Evolutionary conservation across 2,888 invertebrate genomes (phyloP), one percentile per base, ranked within the genome.

Genomic region (Tridacna crocea): DNA sequence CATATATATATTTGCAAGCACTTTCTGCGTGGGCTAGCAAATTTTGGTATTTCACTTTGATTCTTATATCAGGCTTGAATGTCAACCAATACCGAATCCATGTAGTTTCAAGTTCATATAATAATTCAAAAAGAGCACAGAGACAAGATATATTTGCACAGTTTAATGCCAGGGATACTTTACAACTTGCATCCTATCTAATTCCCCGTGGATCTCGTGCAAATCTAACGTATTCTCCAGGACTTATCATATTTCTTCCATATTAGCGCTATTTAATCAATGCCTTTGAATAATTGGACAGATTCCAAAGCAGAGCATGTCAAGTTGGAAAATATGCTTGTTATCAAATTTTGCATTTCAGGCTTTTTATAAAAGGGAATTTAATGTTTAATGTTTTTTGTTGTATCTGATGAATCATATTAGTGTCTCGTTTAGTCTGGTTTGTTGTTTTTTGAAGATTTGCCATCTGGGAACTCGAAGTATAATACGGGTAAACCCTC

Each of bases 201-300:
- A 48, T 13, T 70, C 70, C 68, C 24, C 51, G 2, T 48, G 70
- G 70, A 15, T 22, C 48, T 70, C 48, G 24, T 22, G 24, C 26
- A 26, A n/a, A 70, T 70, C 22, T 26, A 51, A 51, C 61, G n/a
- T 19, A 13, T 22, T 61, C 61, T 24, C 24, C 26, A n/a, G 61
- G 61, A n/a, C 15, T 13, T 61, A 70, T 70, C 24, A 24, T 51
- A 51, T 70, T 70, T 70, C 70, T 24, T 26, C 26, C 48, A 48
- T 51, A 51, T 26, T 51, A 24, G 51, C 70, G 51, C 70, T 26
- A 70, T 70, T 70, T 22, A 70, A 70, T 70, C 70, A 47, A 46
- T 46, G 70, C 51, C 51, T 66, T 27, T 70, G 70, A 51, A 70
- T 70, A 70, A 70, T 70, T 51, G 70, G 26, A 24, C 61, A 24